Conservation (phyloP, 2,113 vertebrate genomes). For the Ariopsis seemanni region DNA sequence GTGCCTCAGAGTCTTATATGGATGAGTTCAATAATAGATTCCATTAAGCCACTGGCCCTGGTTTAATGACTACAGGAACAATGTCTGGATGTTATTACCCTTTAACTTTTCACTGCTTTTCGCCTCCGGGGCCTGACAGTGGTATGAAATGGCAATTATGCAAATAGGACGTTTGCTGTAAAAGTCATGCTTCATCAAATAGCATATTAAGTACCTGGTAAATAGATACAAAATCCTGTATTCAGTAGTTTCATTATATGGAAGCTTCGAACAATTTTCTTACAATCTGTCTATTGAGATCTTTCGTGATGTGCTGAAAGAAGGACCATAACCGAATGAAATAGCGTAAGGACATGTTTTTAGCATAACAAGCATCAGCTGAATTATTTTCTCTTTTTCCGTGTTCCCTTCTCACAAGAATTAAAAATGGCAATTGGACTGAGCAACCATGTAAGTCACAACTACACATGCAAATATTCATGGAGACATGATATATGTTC, state of each 20-base stretch:
- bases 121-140: background rate
- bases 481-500: no score
- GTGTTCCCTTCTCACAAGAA: no score
- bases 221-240: background rate
- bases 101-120: constrained; percentile 33
- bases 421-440: no score
- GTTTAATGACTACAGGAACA: constrained; percentile 33
- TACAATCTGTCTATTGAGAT: background rate
- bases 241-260: background rate
- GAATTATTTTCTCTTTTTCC: background rate
- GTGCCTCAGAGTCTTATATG: constrained; percentile 35
- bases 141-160: constrained; percentile 22
- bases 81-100: constrained; percentile 36
- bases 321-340: background rate
- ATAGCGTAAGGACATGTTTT: background rate
- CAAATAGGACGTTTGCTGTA: constrained; percentile 30
- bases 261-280: background rate
- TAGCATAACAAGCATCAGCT: background rate
- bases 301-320: background rate
- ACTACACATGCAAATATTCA: no score
- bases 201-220: constrained; percentile 17
- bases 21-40: constrained; percentile 36
- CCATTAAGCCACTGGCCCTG: constrained; percentile 24
- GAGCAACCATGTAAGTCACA: no score
- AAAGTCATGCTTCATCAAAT: constrained; percentile 28